Evolutionary conservation across 2,797 vertebrate species (phyloP).

Genomic region (Zalophus californianus): DNA sequence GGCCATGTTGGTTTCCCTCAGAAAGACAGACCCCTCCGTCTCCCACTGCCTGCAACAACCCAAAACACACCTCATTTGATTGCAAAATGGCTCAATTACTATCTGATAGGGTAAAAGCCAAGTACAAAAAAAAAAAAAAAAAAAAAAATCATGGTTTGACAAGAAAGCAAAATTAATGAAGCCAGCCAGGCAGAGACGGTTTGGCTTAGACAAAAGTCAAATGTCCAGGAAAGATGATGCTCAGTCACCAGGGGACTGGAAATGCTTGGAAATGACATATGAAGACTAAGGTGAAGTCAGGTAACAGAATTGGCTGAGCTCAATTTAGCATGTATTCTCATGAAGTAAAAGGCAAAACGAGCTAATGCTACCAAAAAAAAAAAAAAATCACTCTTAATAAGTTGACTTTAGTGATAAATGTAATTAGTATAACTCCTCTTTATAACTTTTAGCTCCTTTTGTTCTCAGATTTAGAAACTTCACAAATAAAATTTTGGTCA

Average conservation of each 20-base stretch:
- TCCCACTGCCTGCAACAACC: neutral
- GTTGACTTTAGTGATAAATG: neutral
- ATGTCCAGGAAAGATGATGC: neutral
- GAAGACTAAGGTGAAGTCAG: neutral
- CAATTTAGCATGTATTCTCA: neutral
- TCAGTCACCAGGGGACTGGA: neutral
- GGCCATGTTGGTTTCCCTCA: neutral
- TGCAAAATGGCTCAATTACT: neutral
- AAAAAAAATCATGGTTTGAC: neutral
- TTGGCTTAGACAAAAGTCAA: neutral
- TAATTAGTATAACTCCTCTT: neutral
- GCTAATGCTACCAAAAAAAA: neutral
- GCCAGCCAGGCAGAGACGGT: neutral
- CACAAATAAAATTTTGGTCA: neutral
- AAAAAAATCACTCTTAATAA: neutral
- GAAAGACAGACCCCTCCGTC: neutral
- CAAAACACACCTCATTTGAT: neutral
- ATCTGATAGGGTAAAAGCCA: neutral
- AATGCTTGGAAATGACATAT: neutral
- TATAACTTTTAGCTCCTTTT: neutral
- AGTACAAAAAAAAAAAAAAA: neutral
- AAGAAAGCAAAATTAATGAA: neutral
- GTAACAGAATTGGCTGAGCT: neutral
- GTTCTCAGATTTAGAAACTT: neutral
- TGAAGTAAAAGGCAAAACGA: neutral